These are phyloP conservation scores for Luperina testacea DNA, from an alignment of 2,888 invertebrate species.

Conservation along the genomic window DNA sequence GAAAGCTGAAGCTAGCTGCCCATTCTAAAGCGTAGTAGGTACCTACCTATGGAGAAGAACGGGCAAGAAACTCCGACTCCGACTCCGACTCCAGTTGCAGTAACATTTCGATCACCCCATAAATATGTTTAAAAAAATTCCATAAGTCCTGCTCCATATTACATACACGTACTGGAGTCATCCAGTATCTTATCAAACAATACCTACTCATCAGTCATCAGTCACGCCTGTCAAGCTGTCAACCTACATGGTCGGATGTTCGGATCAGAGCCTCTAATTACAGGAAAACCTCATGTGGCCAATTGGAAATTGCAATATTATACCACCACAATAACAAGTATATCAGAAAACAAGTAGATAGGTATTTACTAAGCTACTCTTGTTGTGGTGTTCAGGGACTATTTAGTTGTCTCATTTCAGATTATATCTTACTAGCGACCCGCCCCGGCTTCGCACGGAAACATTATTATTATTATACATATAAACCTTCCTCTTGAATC, in stretches of 20 bases:
- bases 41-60: not conserved
- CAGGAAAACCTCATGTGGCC: conserved; percentile 75
- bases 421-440: conserved; percentile 34
- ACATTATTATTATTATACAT: too few relatives aligned
- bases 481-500: too few relatives aligned
- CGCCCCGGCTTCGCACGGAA: too few relatives aligned
- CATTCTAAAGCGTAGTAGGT: not conserved
- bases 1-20: not conserved
- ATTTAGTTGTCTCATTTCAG: conserved; percentile 29
- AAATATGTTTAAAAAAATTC: not conserved
- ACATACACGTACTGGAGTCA: conserved; percentile 4
- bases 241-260: conserved; percentile 55
- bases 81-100: not conserved
- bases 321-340: conserved; percentile 48
- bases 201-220: conserved; percentile 67
- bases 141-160: not conserved
- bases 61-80: not conserved
- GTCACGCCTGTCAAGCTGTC: conserved; percentile 75
- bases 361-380: not conserved
- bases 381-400: conserved; percentile 18
- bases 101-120: not conserved
- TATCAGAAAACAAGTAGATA: conserved; percentile 16
- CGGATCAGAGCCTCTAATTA: conserved; percentile 70
- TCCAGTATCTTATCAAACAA: conserved; percentile 61
- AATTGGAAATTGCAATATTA: conserved; percentile 73